These are phyloP conservation scores for Lacanobia wlatinum DNA, from an alignment of 2,888 invertebrate species.

Conservation along the genomic window DNA sequence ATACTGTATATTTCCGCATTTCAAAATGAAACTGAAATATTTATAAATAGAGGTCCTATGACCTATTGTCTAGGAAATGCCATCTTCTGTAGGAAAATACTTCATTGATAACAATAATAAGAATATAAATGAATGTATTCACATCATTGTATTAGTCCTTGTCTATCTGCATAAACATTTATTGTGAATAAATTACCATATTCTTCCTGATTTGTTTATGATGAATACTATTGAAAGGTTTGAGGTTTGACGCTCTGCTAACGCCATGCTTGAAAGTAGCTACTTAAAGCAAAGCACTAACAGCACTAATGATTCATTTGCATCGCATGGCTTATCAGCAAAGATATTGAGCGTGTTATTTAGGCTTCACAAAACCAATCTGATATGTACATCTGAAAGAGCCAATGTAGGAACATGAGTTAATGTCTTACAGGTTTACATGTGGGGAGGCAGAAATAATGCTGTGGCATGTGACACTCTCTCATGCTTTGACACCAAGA, in stretches of 20 bases:
- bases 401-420: conserved; percentile 16
- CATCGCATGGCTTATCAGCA: background rate
- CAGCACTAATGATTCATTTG: conserved; percentile 1
- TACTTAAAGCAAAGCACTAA: background rate
- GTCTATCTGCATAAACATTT: conserved; percentile 27
- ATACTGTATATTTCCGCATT: background rate
- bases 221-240: conserved; percentile 1
- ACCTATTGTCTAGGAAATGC: conserved; percentile 30
- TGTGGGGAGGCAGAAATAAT: conserved; percentile 98
- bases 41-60: conserved; percentile 24
- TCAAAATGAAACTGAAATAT: conserved; percentile 13
- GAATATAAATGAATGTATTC: conserved; percentile 45
- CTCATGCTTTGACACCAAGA: conserved; percentile 95
- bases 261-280: background rate
- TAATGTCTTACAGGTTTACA: conserved; percentile 90
- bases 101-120: conserved; percentile 25
- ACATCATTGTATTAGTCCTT: conserved; percentile 31
- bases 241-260: background rate
- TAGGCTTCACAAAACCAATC: conserved; percentile 2
- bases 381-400: background rate
- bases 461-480: conserved; percentile 94
- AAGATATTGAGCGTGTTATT: background rate
- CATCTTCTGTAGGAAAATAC: conserved; percentile 1
- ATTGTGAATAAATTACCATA: conserved; percentile 34
- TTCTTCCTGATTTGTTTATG: conserved; percentile 37